Evolutionary conservation across 2,888 invertebrate genomes (phyloP).

Genomic region (Coelopa pilipes): DNA sequence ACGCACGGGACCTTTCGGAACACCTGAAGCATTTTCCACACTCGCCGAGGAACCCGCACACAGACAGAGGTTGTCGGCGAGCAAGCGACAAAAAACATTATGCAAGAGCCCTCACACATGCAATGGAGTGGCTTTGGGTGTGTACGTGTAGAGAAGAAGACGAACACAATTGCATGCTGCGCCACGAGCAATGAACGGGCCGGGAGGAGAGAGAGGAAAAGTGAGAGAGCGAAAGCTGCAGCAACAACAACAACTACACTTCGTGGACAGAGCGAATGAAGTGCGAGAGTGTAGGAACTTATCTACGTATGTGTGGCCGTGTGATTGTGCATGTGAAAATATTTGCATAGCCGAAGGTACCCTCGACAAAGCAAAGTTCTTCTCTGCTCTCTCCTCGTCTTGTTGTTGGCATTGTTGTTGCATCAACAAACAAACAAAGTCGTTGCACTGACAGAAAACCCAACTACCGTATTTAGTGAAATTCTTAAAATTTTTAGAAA

Average conservation of each 20-base stretch:
- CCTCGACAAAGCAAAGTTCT: neutral
- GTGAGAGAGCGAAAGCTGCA: too few relatives aligned
- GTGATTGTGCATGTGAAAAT: neutral
- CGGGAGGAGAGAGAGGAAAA: too few relatives aligned
- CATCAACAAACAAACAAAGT: too few relatives aligned
- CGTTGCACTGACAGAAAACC: too few relatives aligned
- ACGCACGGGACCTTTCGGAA: too few relatives aligned
- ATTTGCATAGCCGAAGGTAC: neutral
- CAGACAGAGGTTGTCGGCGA: neutral
- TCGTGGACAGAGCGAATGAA: neutral
- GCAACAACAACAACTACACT: neutral
- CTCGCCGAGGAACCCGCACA: neutral
- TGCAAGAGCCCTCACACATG: slow-evolving; percentile 3
- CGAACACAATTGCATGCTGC: too few relatives aligned
- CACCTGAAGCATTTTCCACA: too few relatives aligned
- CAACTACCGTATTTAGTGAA: too few relatives aligned
- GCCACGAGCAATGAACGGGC: too few relatives aligned
- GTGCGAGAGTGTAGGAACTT: neutral
- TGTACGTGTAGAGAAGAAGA: neutral
- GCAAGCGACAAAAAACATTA: slow-evolving; percentile 8
- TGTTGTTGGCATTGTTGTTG: too few relatives aligned
- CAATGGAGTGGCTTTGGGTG: neutral
- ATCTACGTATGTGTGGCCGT: neutral
- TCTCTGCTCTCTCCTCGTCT: neutral
- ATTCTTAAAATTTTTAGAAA: too few relatives aligned